Percentiles rank a stretch among this genome's conserved stretches.
Evolutionary conservation across 2,888 invertebrate genomes (phyloP).

Genomic region (Strigamia transsilvanica): DNA sequence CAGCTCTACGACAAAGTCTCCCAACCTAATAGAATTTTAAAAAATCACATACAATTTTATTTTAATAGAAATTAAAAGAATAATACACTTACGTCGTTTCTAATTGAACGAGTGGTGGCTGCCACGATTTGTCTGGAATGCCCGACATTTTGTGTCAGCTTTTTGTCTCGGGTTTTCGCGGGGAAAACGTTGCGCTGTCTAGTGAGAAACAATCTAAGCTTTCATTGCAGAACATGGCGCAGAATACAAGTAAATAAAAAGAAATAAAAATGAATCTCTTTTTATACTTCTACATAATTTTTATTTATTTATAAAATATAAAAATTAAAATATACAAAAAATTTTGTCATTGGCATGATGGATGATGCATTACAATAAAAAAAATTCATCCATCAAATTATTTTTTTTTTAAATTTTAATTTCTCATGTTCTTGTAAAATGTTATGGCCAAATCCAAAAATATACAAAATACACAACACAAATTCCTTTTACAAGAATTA

Average conservation of each 20-base stretch:
- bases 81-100: constrained; percentile 79
- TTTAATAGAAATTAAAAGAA: constrained; percentile 36
- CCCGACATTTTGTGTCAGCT: constrained; percentile 66
- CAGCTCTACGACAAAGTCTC: constrained; percentile 86
- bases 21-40: constrained; percentile 79
- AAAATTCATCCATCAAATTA: not conserved
- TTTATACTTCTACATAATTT: no score
- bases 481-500: not conserved
- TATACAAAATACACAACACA: not conserved
- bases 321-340: not conserved
- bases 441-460: not conserved
- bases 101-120: constrained; percentile 81
- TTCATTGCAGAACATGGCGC: no score
- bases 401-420: not conserved
- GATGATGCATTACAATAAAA: not conserved
- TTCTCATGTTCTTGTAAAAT: not conserved
- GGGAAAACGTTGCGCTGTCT: not conserved
- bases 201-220: not conserved
- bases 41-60: no score
- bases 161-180: not conserved
- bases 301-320: no score
- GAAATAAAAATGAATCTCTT: no score
- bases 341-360: not conserved
- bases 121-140: constrained; percentile 89
- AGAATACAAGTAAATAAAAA: no score